Evolutionary conservation across 2,113 vertebrate genomes (phyloP), one percentile per base, ranked within the genome.

Genomic region (Neomonachus schauinslandi): DNA sequence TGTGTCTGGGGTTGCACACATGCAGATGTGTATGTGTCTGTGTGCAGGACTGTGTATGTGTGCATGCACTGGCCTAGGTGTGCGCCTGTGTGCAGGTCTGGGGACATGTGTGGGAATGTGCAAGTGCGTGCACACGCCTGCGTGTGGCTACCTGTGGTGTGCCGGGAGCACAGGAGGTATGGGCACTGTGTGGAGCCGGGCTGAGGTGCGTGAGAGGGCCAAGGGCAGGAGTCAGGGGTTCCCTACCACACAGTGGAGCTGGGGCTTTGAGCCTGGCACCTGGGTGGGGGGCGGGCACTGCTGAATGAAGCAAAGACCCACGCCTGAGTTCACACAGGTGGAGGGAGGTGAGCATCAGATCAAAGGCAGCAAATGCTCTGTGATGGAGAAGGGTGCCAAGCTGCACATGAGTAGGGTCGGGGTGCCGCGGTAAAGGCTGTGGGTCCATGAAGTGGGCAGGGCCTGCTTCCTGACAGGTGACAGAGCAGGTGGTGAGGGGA

Each of bases 1-100:
- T 22, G 2, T 5, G 0, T 22, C 21, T 63, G 33, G 22, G 76
- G 3, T 15, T 31, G 6, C 22, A 19, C 11, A 5, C 4, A 7
- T 15, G 19, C 26, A 65, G 24, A 21, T 28, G 36, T 14, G 31
- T 21, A 22, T 2, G 14, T 33, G 26, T 53, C 39, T 12, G 11
- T 19, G 3, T 11, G 16, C 31, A 77, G 65, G 15, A 28, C n/a
- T 65, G 31, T 36, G 9, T 13, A 26, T 5, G 33, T 72, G 18
- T 42, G 19, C 4, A 0, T 16, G 26, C 22, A 19, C 39, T 4
- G 18, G 31, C n/a, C 24, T 7, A 49, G 12, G 5, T 5, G 42
- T 10, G 36, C 36, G 28, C 59, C 4, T 86, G 57, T 5, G 7
- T 16, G 65, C 13, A 57, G 36, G 33, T 49, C 49, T 3, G 3